Percentiles rank a stretch among this genome's conserved stretches.
These are phyloP conservation scores for Anolis apletophallus DNA, from an alignment of 2,797 vertebrate species.

Conservation along the genomic window DNA sequence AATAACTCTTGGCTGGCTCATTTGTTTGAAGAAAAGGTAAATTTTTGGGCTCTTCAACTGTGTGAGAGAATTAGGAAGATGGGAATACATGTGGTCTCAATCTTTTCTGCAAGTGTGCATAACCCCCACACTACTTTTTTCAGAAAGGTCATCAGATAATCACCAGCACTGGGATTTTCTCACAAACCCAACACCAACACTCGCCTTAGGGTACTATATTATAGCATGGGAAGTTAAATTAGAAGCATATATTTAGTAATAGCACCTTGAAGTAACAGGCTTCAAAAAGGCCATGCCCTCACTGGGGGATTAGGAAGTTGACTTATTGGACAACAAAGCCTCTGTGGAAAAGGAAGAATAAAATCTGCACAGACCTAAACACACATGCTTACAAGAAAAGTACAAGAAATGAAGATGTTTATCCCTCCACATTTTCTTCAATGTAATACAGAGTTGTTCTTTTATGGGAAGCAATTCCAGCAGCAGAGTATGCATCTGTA, in stretches of 20 bases:
- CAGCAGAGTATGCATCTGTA: not conserved
- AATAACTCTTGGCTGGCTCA: conserved; percentile 11
- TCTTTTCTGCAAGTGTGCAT: conserved; percentile 75
- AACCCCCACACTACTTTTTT: conserved; percentile 85
- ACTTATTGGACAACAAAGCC: conserved; percentile 50
- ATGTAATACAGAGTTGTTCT: no score
- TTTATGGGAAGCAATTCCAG: not conserved
- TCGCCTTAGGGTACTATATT: conserved; percentile 83
- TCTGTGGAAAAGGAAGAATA: conserved; percentile 48
- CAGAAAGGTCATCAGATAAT: conserved; percentile 91
- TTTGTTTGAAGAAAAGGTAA: conserved; percentile 53
- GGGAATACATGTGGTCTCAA: conserved; percentile 82
- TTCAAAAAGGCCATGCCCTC: conserved; percentile 62
- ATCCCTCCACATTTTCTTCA: not conserved
- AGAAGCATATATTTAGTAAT: conserved; percentile 86
- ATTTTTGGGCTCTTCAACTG: conserved; percentile 55
- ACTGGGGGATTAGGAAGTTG: conserved; percentile 62
- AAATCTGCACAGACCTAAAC: conserved; percentile 52
- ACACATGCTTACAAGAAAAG: not conserved
- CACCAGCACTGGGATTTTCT: conserved; percentile 86
- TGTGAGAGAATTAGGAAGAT: conserved; percentile 68
- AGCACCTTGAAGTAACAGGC: conserved; percentile 69
- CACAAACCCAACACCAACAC: conserved; percentile 85
- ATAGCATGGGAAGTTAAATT: conserved; percentile 81
- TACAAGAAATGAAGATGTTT: not conserved